A percentile compares a stretch with the other conserved stretches of the same genome.
Evolutionary conservation across 1,140 invertebrate genomes (phyloP).

Genomic region (Camponotus vicinus): DNA sequence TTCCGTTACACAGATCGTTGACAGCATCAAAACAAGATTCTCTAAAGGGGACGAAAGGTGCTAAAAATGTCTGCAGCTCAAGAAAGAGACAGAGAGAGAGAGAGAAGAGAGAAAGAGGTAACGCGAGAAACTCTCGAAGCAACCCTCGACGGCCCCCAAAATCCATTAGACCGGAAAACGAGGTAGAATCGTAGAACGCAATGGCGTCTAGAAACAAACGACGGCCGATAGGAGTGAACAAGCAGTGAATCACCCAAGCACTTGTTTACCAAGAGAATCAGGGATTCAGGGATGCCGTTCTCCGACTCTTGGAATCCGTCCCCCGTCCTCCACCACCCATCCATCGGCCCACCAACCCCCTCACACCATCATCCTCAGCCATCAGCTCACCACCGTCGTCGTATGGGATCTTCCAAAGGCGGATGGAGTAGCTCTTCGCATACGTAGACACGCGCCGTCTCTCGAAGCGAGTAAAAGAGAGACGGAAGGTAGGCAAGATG

Average conservation of each 20-base stretch:
- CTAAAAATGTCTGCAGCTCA: conserved; percentile 20
- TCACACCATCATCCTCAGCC: conserved; percentile 42
- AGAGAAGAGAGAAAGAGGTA: conserved; percentile 11
- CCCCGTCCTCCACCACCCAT: conserved; percentile 41
- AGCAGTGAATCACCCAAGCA: conserved; percentile 85
- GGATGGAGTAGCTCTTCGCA: conserved; percentile 57
- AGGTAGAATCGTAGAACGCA: conserved; percentile 80
- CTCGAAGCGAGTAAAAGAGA: conserved; percentile 41
- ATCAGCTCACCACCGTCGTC: conserved; percentile 58
- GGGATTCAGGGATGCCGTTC: conserved; percentile 82
- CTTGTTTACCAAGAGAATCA: conserved; percentile 86
- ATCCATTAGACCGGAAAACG: conserved; percentile 84
- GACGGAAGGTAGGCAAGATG: conserved; percentile 18
- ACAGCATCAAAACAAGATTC: not conserved
- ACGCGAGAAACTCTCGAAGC: conserved; percentile 52
- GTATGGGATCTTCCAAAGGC: conserved; percentile 47
- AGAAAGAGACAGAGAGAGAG: not conserved
- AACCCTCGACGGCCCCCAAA: conserved; percentile 60
- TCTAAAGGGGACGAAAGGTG: not conserved
- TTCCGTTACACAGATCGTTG: conserved; percentile 10
- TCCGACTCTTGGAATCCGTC: conserved; percentile 77
- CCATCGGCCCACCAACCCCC: conserved; percentile 34
- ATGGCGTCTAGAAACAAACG: conserved; percentile 85
- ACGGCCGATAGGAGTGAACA: conserved; percentile 84
- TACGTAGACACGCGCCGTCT: conserved; percentile 57